Percentiles rank a stretch among this genome's conserved stretches.
phyloP scores from a whole-genome alignment of 2,113 vertebrate species.

The Leucopsar rothschildi region DNA sequence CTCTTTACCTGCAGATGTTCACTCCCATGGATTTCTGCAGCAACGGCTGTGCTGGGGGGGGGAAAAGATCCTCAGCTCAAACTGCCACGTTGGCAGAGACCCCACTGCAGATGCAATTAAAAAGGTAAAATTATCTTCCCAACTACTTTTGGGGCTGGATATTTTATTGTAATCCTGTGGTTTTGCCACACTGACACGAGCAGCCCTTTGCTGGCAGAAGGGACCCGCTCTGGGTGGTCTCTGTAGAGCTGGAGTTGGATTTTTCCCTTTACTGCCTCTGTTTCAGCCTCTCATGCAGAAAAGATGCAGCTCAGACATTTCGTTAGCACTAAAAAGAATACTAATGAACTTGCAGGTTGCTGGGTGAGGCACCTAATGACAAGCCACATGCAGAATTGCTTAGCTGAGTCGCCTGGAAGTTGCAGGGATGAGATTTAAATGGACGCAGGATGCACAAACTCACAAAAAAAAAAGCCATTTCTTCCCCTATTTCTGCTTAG shows the following conservation, averaged over 20 bases:
- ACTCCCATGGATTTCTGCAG: not conserved
- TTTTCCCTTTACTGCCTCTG: constrained; percentile 29
- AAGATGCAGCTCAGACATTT: constrained; percentile 31
- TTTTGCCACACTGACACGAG: not conserved
- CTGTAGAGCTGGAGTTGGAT: not conserved
- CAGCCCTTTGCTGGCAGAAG: not conserved
- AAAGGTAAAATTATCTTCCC: not conserved
- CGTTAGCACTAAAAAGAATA: constrained; percentile 9
- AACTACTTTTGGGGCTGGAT: not conserved
- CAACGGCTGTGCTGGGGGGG: not conserved
- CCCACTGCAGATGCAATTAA: not conserved
- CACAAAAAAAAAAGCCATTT: not conserved
- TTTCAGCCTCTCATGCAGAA: constrained; percentile 42
- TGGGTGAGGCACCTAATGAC: constrained; percentile 30
- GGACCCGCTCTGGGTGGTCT: constrained; percentile 14
- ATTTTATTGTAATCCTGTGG: not conserved
- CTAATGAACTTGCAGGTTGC: constrained; percentile 50
- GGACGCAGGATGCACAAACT: not conserved
- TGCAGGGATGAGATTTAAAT: not conserved
- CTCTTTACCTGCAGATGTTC: not conserved
- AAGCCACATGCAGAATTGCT: constrained; percentile 6
- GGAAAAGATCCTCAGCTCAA: not conserved
- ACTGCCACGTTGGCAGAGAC: not conserved
- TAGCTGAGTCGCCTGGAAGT: not conserved
- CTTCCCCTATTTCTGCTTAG: not conserved